Conservation (phyloP, 23 tunicate species). For the Botrylloides violaceus region DNA sequence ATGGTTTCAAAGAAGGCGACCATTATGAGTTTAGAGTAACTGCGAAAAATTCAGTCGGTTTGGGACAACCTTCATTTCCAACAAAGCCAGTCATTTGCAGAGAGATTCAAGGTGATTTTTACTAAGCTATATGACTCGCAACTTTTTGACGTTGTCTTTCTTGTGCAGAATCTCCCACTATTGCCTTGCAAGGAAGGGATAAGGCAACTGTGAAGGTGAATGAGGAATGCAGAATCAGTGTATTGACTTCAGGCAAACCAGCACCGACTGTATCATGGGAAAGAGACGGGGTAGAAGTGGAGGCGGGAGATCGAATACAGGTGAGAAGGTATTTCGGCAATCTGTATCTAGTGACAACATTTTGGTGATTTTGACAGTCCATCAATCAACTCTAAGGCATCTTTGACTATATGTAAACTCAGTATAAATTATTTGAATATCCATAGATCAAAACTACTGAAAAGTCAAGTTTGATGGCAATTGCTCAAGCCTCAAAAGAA, state of each 20-base stretch:
- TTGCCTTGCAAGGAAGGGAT: slow-evolving; percentile 49
- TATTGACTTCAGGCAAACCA: slow-evolving; percentile 62
- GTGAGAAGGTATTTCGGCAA: not conserved
- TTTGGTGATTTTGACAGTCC: not conserved
- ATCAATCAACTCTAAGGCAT: too few species aligned
- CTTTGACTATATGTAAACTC: too few species aligned
- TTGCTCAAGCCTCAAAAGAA: slow-evolving; percentile 39
- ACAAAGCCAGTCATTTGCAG: slow-evolving; percentile 89
- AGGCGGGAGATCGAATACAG: slow-evolving; percentile 40
- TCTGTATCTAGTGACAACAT: not conserved
- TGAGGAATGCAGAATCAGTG: slow-evolving; percentile 55
- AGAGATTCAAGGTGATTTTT: slow-evolving; percentile 30
- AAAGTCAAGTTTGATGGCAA: slow-evolving; percentile 39
- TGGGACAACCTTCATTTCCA: slow-evolving; percentile 85
- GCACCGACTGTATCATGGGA: slow-evolving; percentile 78
- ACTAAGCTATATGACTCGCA: too few species aligned
- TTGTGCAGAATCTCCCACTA: slow-evolving; percentile 58
- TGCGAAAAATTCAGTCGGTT: slow-evolving; percentile 78
- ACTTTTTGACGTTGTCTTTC: too few species aligned
- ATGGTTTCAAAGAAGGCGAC: slow-evolving; percentile 88
- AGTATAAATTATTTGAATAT: too few species aligned
- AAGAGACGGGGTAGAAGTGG: slow-evolving; percentile 38
- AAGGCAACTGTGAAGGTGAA: slow-evolving; percentile 55
- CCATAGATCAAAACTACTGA: slow-evolving; percentile 48
- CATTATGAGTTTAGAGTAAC: slow-evolving; percentile 80